Base-by-base conservation (phyloP, 35 echinoderm and acorn worm genomes). In the Chiridota heheva region DNA sequence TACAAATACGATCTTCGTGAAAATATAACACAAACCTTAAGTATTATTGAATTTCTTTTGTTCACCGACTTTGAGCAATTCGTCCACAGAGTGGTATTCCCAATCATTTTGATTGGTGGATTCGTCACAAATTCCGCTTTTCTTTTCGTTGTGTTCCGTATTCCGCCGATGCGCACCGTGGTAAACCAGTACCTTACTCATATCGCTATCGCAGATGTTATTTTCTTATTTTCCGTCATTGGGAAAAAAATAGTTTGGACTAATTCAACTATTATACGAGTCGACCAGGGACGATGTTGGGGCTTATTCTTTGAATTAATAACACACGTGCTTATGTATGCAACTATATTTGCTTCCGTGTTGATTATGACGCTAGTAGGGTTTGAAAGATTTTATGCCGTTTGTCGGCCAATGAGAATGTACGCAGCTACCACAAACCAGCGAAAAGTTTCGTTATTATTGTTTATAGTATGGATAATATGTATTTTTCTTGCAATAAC, bases 351-450 rank as follows among this genome's bases (percentile, higher is more conserved):
- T 83, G 71, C 90, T 29, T 88, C 84, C 36, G 86, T 88, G 3
- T 38, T 87, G 3, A 69, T 93, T 4, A 86, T 93, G 60, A 88
- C 79, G 7, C 47, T 87, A 18, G 84, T 93, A 31, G 86, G 77
- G 1, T 88, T 88, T 46, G 90, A 93, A 44, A 44, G 90, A 22
- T 93, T 88, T 42, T 88, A 83, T 68, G 90, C 90, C 45, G 83
- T 93, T 1, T 93, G 90, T 49, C 48, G 79, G 37, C 85, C 90
- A 15, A 88, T 93, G 78, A 82, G 81, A 58, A 53, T 88, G 33
- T 84, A 77, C 31, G 84, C 79, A 45, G 84, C 78, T 29, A 83
- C 70, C 16, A 58, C 76, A 17, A 87, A 88, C 13, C 70, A 87
- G 44, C 60, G 84, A 33, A 93, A 73, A 22, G 85, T 84, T 2